phyloP scores from a whole-genome alignment of 2,113 vertebrate genomes.

The Phylloscopus trochiloides region DNA sequence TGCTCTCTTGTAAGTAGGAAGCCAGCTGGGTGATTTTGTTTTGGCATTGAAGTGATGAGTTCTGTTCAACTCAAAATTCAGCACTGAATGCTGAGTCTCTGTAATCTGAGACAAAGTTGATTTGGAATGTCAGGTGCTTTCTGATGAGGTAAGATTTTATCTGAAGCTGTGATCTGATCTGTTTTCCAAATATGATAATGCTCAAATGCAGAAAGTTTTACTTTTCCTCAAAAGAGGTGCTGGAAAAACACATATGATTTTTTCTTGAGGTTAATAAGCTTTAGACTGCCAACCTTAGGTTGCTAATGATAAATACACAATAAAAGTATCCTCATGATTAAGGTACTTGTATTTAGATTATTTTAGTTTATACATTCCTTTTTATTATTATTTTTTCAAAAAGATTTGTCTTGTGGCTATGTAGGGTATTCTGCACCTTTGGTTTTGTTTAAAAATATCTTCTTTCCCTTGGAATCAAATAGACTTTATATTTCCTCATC shows the following conservation, averaged over 20 bases:
- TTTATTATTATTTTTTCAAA: neutral
- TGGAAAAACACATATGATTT: rapidly evolving
- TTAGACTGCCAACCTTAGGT: neutral
- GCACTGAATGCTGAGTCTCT: neutral
- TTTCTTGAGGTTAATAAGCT: neutral
- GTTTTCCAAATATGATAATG: neutral
- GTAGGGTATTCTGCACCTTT: neutral
- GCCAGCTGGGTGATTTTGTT: neutral
- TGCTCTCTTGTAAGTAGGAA: neutral
- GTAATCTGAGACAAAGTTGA: neutral
- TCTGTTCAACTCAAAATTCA: neutral
- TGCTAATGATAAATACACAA: neutral
- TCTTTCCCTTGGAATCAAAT: neutral
- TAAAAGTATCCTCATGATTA: neutral
- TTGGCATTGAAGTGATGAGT: neutral
- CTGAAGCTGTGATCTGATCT: neutral
- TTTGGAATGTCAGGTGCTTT: neutral
- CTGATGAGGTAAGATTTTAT: neutral
- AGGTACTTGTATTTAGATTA: neutral
- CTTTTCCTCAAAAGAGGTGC: neutral
- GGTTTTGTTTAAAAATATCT: neutral
- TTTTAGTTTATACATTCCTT: neutral
- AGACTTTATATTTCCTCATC: neutral
- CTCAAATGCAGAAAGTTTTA: neutral
- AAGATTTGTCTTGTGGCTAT: neutral